phyloP scores from a whole-genome alignment of 2,888 invertebrate genomes.

The Melinopterus prodromus region DNA sequence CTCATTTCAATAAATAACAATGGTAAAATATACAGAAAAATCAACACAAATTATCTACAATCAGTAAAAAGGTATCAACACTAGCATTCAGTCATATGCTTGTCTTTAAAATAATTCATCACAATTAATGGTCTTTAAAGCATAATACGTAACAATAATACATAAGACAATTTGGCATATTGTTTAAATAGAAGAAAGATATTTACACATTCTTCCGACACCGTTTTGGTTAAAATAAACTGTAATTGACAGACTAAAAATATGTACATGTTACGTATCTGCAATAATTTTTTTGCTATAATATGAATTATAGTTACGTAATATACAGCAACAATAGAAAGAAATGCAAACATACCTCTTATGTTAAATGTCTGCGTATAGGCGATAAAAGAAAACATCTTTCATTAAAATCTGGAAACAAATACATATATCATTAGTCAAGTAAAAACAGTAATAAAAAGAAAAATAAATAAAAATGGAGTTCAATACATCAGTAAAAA shows the following conservation, averaged over 20 bases:
- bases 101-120: constrained; percentile 29
- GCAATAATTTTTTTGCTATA: no score
- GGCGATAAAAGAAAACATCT: background rate
- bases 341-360: background rate
- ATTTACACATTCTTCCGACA: no score
- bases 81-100: constrained; percentile 29
- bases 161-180: no score
- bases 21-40: constrained; percentile 15
- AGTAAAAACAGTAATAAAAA: background rate
- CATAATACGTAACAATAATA: no score
- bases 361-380: no score
- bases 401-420: constrained; percentile 9
- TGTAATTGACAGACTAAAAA: no score
- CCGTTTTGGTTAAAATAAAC: no score
- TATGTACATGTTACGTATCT: no score
- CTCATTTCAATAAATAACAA: background rate
- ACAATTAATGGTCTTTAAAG: no score
- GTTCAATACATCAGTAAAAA: constrained; percentile 18
- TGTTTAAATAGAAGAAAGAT: no score
- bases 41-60: background rate
- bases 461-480: background rate
- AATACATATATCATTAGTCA: constrained; percentile 4
- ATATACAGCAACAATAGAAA: background rate
- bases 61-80: constrained; percentile 28
- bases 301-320: no score